Base-by-base conservation (phyloP, 2,888 invertebrate genomes). In the Ceramica pisi region DNA sequence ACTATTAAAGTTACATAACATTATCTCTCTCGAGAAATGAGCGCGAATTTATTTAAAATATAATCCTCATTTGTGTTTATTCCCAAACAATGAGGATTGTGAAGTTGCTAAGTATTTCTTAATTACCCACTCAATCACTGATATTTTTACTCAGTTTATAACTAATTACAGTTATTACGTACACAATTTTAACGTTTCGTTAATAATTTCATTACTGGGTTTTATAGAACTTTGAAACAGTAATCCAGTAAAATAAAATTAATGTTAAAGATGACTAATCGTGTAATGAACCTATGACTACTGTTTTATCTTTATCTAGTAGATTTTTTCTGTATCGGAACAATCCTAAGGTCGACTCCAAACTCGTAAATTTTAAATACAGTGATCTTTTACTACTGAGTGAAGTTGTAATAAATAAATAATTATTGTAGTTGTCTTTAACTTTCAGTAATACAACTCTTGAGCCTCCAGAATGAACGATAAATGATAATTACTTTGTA, bases 51-150 rank as follows among this genome's bases (percentile, higher is more conserved):
- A 83, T 70, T 80, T 63, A 66, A 74, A 77, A 70, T 74, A 71
- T 71, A 64, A 81, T 74, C 64, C 23, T 67, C 67, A 71, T 69
- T 74, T 69, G 63, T 57, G 66, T 60, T 64, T 59, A 80, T 67
- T 75, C 23, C 35, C 57, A 23, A 14, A 83, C 48, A 76, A 70
- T 61, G 68, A 76, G 62, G 46, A 67, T 80, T 80, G 80, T 63
- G 62, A 55, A 73, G 51, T 71, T 67, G 60, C 80, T 80, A 74
- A 82, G 76, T 76, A 74, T 62, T 71, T 70, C 69, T 80, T 76
- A 82, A 82, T 80, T 83, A 66, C 64, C 62, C 48, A 69, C 68
- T 73, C 59, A 79, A 75, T 82, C 75, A 79, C 14, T 65, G 21
- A 48, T 67, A 71, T 50, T 68, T 78, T 71, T 78, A 65, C 38